Evolutionary conservation across 2,113 vertebrate species (phyloP).

Genomic region (Chauna torquata): DNA sequence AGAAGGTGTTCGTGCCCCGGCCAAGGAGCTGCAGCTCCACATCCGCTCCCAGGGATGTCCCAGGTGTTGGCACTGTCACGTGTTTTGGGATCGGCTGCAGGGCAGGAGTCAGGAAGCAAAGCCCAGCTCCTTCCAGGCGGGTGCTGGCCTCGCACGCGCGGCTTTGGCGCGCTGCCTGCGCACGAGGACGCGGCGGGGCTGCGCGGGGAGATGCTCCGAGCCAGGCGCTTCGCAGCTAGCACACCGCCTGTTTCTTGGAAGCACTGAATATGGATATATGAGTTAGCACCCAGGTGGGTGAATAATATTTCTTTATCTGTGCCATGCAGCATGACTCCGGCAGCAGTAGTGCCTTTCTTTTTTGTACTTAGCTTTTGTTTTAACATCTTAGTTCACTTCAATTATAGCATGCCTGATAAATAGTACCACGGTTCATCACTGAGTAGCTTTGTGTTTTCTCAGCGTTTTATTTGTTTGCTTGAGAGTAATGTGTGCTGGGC

Average conservation of each 20-base stretch:
- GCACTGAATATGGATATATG: not conserved
- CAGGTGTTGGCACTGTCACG: not conserved
- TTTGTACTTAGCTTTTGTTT: not conserved
- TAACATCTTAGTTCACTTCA: not conserved
- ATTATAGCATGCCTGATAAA: not conserved
- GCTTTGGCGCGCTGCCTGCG: not conserved
- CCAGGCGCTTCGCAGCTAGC: not conserved
- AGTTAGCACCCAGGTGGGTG: not conserved
- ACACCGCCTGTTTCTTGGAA: not conserved
- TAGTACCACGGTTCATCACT: not conserved
- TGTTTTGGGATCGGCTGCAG: not conserved
- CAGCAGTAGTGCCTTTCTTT: not conserved
- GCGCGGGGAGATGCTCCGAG: fast-evolving
- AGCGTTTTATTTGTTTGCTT: not conserved
- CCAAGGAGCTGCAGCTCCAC: too few relatives aligned
- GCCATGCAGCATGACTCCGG: fast-evolving
- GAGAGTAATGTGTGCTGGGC: not conserved
- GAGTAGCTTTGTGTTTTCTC: not conserved
- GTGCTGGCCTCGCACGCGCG: fast-evolving
- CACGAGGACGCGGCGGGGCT: not conserved
- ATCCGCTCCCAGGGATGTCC: not conserved
- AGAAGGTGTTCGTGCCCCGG: fast-evolving
- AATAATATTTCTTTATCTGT: not conserved
- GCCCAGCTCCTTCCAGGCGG: not conserved
- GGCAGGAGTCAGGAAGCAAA: not conserved